Evolutionary conservation across 1,140 invertebrate species (phyloP), one percentile per base, ranked within the genome.

Genomic region (Achatina immaculata): DNA sequence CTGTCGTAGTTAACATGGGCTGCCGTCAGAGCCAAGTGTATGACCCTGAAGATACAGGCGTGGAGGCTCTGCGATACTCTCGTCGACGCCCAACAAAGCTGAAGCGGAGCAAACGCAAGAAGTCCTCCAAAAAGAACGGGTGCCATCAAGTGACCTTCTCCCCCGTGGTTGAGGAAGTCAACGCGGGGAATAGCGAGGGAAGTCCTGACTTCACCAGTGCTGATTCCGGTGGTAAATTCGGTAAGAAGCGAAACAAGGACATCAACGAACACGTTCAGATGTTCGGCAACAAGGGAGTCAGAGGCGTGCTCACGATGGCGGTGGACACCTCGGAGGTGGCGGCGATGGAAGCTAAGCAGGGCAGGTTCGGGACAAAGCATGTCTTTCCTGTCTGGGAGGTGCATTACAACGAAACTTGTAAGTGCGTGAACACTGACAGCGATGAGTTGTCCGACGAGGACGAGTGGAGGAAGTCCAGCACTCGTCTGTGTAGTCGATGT

Each of bases 361-460:
- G 45, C 1, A 51, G 38, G 34, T 55, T 55, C 28, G 48, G 73
- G 36, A 19, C 45, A 9, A 55, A 51, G 28, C 45, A 75, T 28
- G 73, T 75, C 11, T 75, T 75, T 28, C 73, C 73, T 14, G 55
- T 75, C 31, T 75, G 73, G 73, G 73, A 75, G 48, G 3, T 48
- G 1, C 45, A 58, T n/a, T 55, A 36, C 34, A 55, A 28, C 6
- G 73, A 75, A 14, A 9, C 73, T 6, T 75, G 73, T 55, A 51
- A 51, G 21, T 75, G 73, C 28, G 68, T 36, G 4, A 69, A 69
- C 24, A 28, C 14, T 45, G 69, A 19, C 14, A 45, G 7, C 38
- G 21, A 72, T 14, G 42, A 24, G 36, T 28, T 40, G 19, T 28
- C 38, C 38, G 16, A 7, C 14, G 16, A 7, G 14, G 69, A 45